Base-by-base conservation (phyloP, 2,797 vertebrate genomes). In the Limnodromus scolopaceus region DNA sequence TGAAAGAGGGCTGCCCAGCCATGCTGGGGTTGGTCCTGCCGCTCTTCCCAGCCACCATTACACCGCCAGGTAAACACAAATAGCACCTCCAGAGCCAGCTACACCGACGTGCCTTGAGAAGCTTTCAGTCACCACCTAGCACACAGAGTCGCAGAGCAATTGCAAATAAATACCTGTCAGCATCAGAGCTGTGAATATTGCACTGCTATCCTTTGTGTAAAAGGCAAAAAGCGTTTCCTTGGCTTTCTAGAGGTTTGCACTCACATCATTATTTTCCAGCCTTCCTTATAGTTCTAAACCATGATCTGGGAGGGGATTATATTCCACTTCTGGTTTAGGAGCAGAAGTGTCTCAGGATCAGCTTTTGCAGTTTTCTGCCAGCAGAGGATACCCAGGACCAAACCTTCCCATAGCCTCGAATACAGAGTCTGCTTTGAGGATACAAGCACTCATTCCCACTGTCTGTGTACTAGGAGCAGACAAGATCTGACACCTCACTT, bases 361-460 rank as follows among this genome's bases (percentile, higher is more conserved):
- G 84, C 91, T 93, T 93, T 89, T 86, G 87, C 79, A 61, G 51
- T 83, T 69, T 96, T 92, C 91, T 95, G 86, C 89, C 93, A 95
- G 90, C 90, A 91, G 65, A 96, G 92, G 84, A 95, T 92, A 91
- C 49, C n/a, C 84, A 96, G 94, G 84, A 92, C 57, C 87, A 86
- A 94, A 91, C 57, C 77, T 95, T 93, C 18, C 32, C n/a, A 25
- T 6, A 48, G 51, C 16, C n/a, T 24, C 25, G 39, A 75, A 55
- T 3, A 4, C 28, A 57, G 70, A 61, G 66, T 48, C 55, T 51
- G n/a, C 80, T 79, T 48, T 34, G 38, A 66, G 63, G 65, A 34
- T 70, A 36, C 45, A 51, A 1, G 1, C 2, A 1, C 36, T 88
- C 61, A 13, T 46, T 65, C 60, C 30, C 0, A 1, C 46, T 13